These are phyloP conservation scores for Lucilia cuprina DNA, from an alignment of 1,140 invertebrate genomes.

Conservation along the genomic window DNA sequence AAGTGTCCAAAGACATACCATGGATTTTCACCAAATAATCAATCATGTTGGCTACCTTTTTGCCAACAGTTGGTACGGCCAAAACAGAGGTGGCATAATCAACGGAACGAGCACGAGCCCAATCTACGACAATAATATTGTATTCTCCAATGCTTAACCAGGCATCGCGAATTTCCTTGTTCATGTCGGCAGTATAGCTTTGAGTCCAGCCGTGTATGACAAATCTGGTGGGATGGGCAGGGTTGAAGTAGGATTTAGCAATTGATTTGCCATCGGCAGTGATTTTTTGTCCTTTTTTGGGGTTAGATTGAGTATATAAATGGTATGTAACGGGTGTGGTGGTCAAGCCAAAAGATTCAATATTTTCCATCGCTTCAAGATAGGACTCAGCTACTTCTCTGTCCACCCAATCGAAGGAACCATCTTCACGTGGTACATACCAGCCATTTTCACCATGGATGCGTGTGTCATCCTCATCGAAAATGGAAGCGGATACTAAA, in stretches of 20 bases:
- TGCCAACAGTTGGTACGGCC: slow-evolving; percentile 54
- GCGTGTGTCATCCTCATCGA: not conserved
- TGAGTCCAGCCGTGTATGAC: slow-evolving; percentile 46
- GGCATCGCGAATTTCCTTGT: slow-evolving; percentile 48
- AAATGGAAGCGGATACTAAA: not conserved
- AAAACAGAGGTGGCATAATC: slow-evolving; percentile 60
- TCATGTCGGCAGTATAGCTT: slow-evolving; percentile 35
- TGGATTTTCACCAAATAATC: slow-evolving; percentile 50
- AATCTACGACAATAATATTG: slow-evolving; percentile 67
- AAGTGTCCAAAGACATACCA: slow-evolving; percentile 49
- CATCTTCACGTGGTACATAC: slow-evolving; percentile 43
- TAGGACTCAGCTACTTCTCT: slow-evolving; percentile 36
- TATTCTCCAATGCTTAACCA: slow-evolving; percentile 60
- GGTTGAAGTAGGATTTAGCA: slow-evolving; percentile 42
- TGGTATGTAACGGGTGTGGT: slow-evolving; percentile 40
- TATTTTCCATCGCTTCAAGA: not conserved
- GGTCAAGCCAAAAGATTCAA: not conserved
- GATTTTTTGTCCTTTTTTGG: slow-evolving; percentile 32
- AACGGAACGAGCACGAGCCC: slow-evolving; percentile 55
- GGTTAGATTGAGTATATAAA: slow-evolving; percentile 44
- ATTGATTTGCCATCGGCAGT: slow-evolving; percentile 9
- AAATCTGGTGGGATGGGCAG: slow-evolving; percentile 44
- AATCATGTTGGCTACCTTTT: slow-evolving; percentile 55
- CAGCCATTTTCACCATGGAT: slow-evolving; percentile 45
- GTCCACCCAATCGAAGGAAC: slow-evolving; percentile 41